Conservation (phyloP, 2,888 invertebrate genomes). For the Alloplasta piceator region DNA sequence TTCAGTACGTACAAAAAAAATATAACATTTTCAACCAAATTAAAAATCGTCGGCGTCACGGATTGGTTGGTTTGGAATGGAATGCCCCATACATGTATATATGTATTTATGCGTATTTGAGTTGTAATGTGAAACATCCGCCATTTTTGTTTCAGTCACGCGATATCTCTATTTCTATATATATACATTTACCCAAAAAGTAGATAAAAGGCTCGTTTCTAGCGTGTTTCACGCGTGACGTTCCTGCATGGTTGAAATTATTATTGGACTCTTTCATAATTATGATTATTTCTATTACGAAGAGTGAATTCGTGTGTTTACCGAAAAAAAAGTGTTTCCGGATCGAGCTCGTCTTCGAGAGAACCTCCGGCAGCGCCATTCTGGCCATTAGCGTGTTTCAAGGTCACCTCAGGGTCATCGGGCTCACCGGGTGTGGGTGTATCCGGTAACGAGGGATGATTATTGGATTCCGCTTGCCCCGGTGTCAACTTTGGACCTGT, state of each 20-base stretch:
- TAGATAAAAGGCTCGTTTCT: background rate
- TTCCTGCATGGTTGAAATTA: slow-evolving; percentile 7
- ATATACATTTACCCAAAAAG: too few relatives aligned
- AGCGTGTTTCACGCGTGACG: slow-evolving; percentile 23
- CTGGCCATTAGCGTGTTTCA: slow-evolving; percentile 66
- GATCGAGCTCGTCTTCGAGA: slow-evolving; percentile 73
- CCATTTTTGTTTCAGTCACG: too few relatives aligned
- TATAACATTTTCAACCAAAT: too few relatives aligned
- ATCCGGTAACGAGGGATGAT: slow-evolving; percentile 72
- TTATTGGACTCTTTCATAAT: background rate
- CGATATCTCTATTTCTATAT: too few relatives aligned
- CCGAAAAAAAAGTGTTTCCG: slow-evolving; percentile 81
- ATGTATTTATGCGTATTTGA: too few relatives aligned
- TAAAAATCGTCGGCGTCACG: too few relatives aligned
- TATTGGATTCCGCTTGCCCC: slow-evolving; percentile 64
- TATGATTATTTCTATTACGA: background rate
- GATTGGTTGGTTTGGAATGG: too few relatives aligned
- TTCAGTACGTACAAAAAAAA: too few relatives aligned
- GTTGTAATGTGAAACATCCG: too few relatives aligned
- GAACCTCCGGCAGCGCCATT: slow-evolving; percentile 65
- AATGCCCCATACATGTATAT: too few relatives aligned
- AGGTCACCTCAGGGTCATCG: slow-evolving; percentile 67
- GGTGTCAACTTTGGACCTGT: slow-evolving; percentile 79
- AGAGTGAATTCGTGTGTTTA: slow-evolving; percentile 58
- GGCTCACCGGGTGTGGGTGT: slow-evolving; percentile 76